Percentiles rank a stretch among this genome's conserved stretches.
Conservation (phyloP, 2,888 invertebrate species). For the Limnephilus auricula region DNA sequence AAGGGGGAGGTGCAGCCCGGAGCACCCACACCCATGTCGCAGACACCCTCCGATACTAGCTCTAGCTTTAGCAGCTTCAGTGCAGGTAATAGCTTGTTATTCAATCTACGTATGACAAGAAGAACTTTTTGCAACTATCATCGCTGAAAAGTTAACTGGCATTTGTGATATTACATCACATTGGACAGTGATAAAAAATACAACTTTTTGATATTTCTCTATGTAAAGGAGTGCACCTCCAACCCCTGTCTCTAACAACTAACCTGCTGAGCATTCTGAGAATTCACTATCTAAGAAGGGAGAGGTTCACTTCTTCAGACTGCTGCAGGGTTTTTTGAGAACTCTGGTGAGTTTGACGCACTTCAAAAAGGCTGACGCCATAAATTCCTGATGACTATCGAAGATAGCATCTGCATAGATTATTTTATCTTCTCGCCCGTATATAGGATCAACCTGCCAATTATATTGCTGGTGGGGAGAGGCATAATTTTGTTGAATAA, state of each 20-base stretch:
- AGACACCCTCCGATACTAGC: conserved; percentile 81
- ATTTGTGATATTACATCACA: background rate
- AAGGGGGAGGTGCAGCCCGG: conserved; percentile 12
- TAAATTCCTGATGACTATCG: background rate
- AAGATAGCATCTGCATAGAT: background rate
- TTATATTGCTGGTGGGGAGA: no score
- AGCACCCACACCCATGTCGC: conserved; percentile 67
- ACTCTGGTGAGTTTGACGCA: no score
- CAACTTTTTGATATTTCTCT: background rate
- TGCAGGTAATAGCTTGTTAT: conserved; percentile 73
- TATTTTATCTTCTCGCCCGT: no score
- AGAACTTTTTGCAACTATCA: background rate
- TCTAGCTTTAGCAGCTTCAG: conserved; percentile 87
- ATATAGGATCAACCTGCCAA: no score
- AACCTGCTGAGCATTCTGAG: background rate
- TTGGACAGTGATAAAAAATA: background rate
- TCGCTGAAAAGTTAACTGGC: background rate
- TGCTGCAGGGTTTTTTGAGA: background rate
- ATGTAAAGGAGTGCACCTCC: background rate
- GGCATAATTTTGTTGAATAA: no score
- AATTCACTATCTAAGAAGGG: background rate
- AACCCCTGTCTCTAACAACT: background rate
- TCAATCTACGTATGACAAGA: background rate
- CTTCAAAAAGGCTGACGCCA: no score
- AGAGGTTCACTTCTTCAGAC: background rate